Evolutionary conservation across 2,113 vertebrate species (phyloP).

Genomic region (Dromaius novaehollandiae): DNA sequence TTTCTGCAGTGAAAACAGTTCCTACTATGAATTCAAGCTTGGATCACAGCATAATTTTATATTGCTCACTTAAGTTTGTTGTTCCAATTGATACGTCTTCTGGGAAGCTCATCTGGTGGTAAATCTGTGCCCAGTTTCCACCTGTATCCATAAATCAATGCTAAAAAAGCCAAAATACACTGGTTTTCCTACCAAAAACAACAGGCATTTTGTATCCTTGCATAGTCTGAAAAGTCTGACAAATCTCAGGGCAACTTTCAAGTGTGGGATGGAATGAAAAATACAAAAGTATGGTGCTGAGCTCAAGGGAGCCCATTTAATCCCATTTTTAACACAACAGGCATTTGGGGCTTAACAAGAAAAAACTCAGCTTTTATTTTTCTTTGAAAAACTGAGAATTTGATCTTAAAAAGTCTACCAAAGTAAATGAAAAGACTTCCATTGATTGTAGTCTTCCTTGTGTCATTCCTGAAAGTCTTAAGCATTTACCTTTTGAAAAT

Average conservation of each 20-base stretch:
- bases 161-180: not conserved
- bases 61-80: not conserved
- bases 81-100: conserved; percentile 8
- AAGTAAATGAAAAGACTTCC: not conserved
- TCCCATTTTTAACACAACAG: not conserved
- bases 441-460: not conserved
- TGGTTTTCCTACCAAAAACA: not conserved
- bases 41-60: not conserved
- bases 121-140: not conserved
- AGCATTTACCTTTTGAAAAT: not conserved
- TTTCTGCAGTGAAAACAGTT: not conserved
- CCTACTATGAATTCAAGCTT: not conserved
- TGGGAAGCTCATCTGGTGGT: not conserved
- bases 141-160: not conserved
- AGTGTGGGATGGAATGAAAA: not conserved
- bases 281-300: not conserved
- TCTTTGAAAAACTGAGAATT: not conserved
- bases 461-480: not conserved
- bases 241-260: not conserved
- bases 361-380: not conserved
- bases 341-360: not conserved
- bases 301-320: not conserved
- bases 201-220: not conserved
- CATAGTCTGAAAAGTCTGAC: not conserved
- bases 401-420: not conserved